Conservation (phyloP, 2,888 invertebrate species). For the Ormyrus thymus region DNA sequence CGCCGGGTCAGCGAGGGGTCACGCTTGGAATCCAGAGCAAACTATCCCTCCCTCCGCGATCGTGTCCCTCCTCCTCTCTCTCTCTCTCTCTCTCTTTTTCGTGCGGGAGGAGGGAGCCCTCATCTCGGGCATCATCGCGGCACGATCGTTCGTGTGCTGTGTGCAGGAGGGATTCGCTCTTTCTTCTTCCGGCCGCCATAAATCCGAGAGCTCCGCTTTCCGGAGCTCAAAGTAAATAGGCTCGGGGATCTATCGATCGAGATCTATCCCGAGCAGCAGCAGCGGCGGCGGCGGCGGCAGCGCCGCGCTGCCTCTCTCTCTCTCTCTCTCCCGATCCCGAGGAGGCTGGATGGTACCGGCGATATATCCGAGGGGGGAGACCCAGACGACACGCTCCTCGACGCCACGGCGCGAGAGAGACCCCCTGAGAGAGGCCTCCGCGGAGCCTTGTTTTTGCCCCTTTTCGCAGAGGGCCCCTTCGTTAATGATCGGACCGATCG, state of each 20-base stretch:
- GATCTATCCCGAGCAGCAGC: constrained; percentile 40
- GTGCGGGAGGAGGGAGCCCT: constrained; percentile 64
- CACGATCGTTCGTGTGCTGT: constrained; percentile 62
- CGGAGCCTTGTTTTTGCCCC: neutral
- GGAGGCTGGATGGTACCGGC: constrained; percentile 5
- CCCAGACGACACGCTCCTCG: constrained; percentile 19
- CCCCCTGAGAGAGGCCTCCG: too few relatives aligned
- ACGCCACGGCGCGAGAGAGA: constrained; percentile 2
- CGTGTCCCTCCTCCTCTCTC: constrained; percentile 41
- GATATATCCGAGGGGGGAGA: constrained; percentile 20
- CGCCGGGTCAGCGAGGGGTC: constrained; percentile 74
- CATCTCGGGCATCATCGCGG: constrained; percentile 68
- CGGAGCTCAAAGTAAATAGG: constrained; percentile 55
- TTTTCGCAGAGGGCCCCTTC: neutral
- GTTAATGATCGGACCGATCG: constrained; percentile 35
- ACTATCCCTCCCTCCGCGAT: constrained; percentile 65
- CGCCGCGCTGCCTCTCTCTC: neutral
- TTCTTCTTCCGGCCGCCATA: constrained; percentile 48
- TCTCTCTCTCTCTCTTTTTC: constrained; percentile 51
- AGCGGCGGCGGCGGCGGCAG: constrained; percentile 10
- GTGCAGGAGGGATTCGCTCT: constrained; percentile 42
- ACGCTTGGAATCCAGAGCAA: constrained; percentile 75
- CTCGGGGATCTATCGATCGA: constrained; percentile 54
- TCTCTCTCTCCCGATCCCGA: too few relatives aligned
- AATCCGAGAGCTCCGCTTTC: constrained; percentile 34